Evolutionary conservation across 2,113 vertebrate genomes (phyloP), one percentile per base, ranked within the genome.

Genomic region (Pyxicephalus adspersus): DNA sequence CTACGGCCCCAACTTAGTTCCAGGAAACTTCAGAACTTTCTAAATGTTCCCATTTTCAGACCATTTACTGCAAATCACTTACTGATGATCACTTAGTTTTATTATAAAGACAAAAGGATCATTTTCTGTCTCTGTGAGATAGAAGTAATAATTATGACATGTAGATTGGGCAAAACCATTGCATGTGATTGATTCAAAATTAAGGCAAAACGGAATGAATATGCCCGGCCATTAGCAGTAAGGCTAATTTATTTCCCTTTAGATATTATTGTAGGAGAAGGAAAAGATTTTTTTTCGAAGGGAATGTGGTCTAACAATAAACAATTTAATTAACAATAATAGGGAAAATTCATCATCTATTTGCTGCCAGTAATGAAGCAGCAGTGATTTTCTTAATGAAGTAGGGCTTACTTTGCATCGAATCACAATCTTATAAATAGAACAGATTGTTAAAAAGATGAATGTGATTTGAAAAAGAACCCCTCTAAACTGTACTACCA

Each of bases 61-160:
- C 65, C 71, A 66, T 82, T 82, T 81, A 64, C 70, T 50, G 70
- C 63, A 28, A 66, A 82, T 64, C 60, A 54, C 22, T 57, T 64
- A 63, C 28, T 57, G 79, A 66, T 75, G 80, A 81, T 75, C 71
- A 67, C 38, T 66, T 75, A 28, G 70, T 73, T 55, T 64, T 45
- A 72, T 64, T 58, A 57, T 66, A 64, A 82, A 80, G 61, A 74
- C 64, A 54, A 82, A 63, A 51, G 31, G 51, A 66, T 38, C 29
- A 65, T 75, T 82, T 45, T 55, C 54, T 81, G 58, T 82, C 71
- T 57, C 26, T 57, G 80, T 31, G 63, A 74, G 70, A 82, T 75
- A 82, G 80, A 55, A 82, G 61, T 82, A 82, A 82, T 82, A 82
- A 82, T 82, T 75, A 82, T 66, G 70, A 75, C 61, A 57, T 71